A percentile compares a stretch with the other conserved stretches of the same genome.
phyloP scores from a whole-genome alignment of 2,113 vertebrate species.

The Pluvianellus socialis region DNA sequence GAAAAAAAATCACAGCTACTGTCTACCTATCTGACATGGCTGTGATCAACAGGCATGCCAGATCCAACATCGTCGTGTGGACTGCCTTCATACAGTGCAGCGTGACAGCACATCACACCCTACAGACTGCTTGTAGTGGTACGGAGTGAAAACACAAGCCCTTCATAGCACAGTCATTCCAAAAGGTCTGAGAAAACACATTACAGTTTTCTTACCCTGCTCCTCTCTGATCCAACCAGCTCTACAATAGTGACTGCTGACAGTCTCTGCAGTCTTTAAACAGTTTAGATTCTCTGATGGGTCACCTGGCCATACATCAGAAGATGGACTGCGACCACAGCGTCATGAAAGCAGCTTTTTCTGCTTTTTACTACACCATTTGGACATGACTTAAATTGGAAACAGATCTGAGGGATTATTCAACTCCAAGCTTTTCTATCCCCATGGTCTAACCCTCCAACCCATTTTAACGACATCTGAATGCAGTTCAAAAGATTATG shows the following conservation, averaged over 20 bases:
- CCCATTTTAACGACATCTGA: neutral
- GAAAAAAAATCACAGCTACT: neutral
- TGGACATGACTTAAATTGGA: neutral
- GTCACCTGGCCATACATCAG: neutral
- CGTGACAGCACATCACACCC: neutral
- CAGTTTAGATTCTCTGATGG: neutral
- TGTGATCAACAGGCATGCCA: neutral
- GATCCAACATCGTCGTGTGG: neutral
- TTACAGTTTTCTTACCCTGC: neutral
- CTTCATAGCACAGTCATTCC: neutral
- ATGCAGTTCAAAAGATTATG: neutral
- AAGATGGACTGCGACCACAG: neutral
- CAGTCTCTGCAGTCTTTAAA: neutral
- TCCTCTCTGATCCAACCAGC: neutral
- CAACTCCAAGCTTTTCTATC: neutral
- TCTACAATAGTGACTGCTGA: neutral
- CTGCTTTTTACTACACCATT: neutral
- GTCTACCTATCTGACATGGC: neutral
- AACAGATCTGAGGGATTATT: neutral
- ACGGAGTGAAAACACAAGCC: neutral
- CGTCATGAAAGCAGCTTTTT: neutral
- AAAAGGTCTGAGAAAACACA: neutral
- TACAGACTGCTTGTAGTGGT: fast-evolving
- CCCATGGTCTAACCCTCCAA: neutral
- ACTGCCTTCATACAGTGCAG: neutral